A percentile compares a stretch with the other conserved stretches of the same genome.
phyloP scores from a whole-genome alignment of 1,140 invertebrate genomes.

The Achroia grisella region DNA sequence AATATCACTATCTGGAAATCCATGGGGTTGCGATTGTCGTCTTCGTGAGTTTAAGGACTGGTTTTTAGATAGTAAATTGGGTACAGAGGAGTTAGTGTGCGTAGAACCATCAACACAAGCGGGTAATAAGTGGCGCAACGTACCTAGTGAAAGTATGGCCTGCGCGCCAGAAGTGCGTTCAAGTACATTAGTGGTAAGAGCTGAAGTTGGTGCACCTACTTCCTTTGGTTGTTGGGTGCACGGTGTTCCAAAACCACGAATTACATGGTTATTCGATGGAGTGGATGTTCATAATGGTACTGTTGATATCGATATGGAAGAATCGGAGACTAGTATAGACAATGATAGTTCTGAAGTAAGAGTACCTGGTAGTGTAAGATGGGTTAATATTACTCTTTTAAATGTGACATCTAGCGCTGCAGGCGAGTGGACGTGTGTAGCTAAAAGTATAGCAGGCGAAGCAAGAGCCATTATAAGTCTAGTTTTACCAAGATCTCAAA shows the following conservation, averaged over 20 bases:
- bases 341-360: slow-evolving; percentile 49
- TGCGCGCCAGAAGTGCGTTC: slow-evolving; percentile 62
- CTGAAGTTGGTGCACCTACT: slow-evolving; percentile 55
- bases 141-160: slow-evolving; percentile 56
- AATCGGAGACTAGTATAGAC: slow-evolving; percentile 51
- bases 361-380: slow-evolving; percentile 60
- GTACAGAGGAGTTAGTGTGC: slow-evolving; percentile 59
- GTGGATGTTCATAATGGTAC: slow-evolving; percentile 57
- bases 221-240: slow-evolving; percentile 86
- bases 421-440: slow-evolving; percentile 68
- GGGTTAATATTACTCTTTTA: slow-evolving; percentile 65
- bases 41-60: slow-evolving; percentile 86
- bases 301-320: slow-evolving; percentile 63
- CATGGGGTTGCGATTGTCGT: slow-evolving; percentile 91
- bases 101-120: slow-evolving; percentile 54
- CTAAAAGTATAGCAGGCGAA: slow-evolving; percentile 59
- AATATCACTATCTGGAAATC: slow-evolving; percentile 87
- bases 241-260: slow-evolving; percentile 88
- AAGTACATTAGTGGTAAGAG: slow-evolving; percentile 59
- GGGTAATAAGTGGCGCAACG: slow-evolving; percentile 58
- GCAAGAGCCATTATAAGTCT: slow-evolving; percentile 63
- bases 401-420: slow-evolving; percentile 66
- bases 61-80: slow-evolving; percentile 79
- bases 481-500: slow-evolving; percentile 56
- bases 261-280: slow-evolving; percentile 89